These are phyloP conservation scores for Epinephelus fuscoguttatus DNA, from an alignment of 2,113 vertebrate species.

Conservation along the genomic window DNA sequence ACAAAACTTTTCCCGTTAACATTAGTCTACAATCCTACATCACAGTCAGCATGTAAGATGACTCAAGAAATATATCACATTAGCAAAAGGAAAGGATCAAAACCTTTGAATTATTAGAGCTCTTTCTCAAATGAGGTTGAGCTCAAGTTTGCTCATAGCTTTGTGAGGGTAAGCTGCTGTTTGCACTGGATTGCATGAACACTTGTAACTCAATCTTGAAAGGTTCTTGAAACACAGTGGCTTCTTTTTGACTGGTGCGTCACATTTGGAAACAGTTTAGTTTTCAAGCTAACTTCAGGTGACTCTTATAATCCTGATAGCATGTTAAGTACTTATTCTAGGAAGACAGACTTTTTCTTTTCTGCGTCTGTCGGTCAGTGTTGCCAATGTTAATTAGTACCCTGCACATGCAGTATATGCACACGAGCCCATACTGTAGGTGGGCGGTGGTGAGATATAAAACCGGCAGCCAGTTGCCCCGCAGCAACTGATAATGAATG, in stretches of 20 bases:
- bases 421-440: slow-evolving; percentile 71
- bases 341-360: background rate
- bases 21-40: background rate
- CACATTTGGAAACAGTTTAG: background rate
- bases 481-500: slow-evolving; percentile 64
- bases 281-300: background rate
- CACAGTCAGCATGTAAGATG: background rate
- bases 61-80: background rate
- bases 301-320: background rate
- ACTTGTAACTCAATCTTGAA: background rate
- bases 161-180: background rate
- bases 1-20: background rate
- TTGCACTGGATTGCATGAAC: background rate
- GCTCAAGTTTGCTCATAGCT: background rate
- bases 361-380: slow-evolving; percentile 33
- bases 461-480: slow-evolving; percentile 59
- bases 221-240: background rate
- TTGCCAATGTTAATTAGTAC: slow-evolving; percentile 62
- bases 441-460: slow-evolving; percentile 70
- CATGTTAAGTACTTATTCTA: background rate
- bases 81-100: background rate
- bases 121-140: background rate
- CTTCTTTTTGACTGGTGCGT: background rate
- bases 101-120: background rate
- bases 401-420: slow-evolving; percentile 40